Evolutionary conservation across 2,797 vertebrate species (phyloP).

Genomic region (Decapterus maruadsi): DNA sequence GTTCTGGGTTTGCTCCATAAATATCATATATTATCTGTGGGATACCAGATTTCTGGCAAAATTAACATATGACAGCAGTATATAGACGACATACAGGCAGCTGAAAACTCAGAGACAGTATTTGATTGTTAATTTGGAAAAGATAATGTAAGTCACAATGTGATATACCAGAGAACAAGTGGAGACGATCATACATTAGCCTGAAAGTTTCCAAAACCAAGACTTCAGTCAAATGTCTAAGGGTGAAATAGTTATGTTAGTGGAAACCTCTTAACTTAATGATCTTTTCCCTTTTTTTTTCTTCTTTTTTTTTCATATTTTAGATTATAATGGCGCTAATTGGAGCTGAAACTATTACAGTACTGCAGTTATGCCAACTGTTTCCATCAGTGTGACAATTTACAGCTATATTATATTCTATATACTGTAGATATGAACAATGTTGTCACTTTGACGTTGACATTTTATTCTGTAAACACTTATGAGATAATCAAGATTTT

Average conservation of each 20-base stretch:
- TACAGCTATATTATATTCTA: no score
- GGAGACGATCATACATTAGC: background rate
- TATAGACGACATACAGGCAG: background rate
- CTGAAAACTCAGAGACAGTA: background rate
- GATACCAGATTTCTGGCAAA: no score
- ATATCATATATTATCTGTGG: no score
- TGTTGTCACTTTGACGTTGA: no score
- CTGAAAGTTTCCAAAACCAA: background rate
- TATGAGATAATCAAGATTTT: no score
- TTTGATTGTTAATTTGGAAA: background rate
- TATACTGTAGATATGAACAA: no score
- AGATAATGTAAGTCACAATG: background rate
- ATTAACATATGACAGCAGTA: background rate
- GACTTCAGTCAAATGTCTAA: background rate
- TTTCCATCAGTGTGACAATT: no score
- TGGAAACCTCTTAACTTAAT: background rate
- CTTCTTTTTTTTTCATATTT: no score
- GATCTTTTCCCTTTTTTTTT: no score
- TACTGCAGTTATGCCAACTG: no score
- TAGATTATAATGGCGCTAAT: background rate
- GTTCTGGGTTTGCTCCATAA: no score
- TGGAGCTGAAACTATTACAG: background rate
- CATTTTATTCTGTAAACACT: no score
- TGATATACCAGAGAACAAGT: slow-evolving; percentile 2
- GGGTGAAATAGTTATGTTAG: background rate